phyloP scores from a whole-genome alignment of 2,797 vertebrate genomes.

The Chiroxiphia lanceolata region DNA sequence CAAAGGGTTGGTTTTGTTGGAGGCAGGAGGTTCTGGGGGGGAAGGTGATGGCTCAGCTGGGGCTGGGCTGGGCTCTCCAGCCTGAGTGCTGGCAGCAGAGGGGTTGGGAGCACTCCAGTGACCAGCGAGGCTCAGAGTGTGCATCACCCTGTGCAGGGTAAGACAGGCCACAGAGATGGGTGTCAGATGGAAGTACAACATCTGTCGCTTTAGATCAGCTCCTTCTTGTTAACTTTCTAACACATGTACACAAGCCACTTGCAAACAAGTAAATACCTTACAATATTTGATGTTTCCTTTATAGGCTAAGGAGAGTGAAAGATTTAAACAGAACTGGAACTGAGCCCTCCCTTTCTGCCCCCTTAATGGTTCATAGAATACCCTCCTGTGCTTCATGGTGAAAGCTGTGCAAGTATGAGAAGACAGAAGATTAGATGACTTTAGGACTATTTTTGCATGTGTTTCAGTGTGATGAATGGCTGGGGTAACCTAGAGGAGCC shows the following conservation, averaged over 20 bases:
- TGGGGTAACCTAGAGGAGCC: constrained; percentile 53
- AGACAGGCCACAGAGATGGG: neutral
- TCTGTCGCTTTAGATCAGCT: neutral
- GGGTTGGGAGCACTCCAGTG: neutral
- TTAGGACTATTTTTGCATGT: constrained; percentile 48
- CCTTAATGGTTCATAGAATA: neutral
- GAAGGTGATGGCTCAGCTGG: neutral
- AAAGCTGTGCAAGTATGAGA: neutral
- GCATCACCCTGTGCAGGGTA: neutral
- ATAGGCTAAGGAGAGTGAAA: neutral
- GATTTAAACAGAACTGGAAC: neutral
- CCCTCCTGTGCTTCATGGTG: neutral
- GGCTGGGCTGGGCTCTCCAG: neutral
- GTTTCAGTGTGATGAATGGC: constrained; percentile 50
- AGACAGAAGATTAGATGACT: constrained; percentile 2
- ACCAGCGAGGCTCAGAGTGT: rapidly evolving
- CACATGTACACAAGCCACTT: neutral
- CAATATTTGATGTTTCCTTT: neutral
- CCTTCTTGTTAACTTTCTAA: neutral
- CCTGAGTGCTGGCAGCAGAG: neutral
- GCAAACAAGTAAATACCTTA: neutral
- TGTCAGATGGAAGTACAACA: neutral
- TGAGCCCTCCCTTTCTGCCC: neutral
- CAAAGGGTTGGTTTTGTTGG: neutral
- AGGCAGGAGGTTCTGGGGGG: neutral